Evolutionary conservation across 2,888 invertebrate species (phyloP).

Genomic region (Alitta virens): DNA sequence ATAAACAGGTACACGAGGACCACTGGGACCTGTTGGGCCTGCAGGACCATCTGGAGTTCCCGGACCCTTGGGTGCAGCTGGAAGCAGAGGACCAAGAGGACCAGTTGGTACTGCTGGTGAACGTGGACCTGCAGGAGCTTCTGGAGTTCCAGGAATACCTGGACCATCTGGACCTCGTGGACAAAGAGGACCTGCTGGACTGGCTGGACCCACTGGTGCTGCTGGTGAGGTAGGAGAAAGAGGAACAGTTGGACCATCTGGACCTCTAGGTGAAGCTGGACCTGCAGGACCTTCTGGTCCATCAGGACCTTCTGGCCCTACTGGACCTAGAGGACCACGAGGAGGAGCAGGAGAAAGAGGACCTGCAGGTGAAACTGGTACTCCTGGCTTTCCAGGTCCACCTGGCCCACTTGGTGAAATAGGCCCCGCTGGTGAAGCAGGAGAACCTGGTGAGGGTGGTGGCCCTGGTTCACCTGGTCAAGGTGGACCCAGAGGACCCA

Average conservation of each 20-base stretch:
- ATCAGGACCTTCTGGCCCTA: neutral
- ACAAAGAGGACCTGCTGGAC: constrained; percentile 29
- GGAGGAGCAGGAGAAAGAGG: constrained; percentile 15
- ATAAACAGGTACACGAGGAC: neutral
- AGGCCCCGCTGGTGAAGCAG: constrained; percentile 12
- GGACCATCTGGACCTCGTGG: constrained; percentile 16
- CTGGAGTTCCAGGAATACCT: constrained; percentile 3
- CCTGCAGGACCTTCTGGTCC: constrained; percentile 11
- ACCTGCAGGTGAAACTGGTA: neutral
- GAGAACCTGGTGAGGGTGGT: constrained; percentile 38
- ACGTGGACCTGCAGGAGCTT: constrained; percentile 6
- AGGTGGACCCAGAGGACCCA: neutral
- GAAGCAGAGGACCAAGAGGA: constrained; percentile 3
- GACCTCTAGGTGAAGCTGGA: constrained; percentile 18
- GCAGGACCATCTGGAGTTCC: constrained; percentile 64
- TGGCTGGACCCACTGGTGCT: neutral
- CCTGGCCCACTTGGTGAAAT: constrained; percentile 4
- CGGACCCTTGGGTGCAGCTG: constrained; percentile 9
- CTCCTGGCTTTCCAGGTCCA: constrained; percentile 1
- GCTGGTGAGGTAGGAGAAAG: constrained; percentile 14
- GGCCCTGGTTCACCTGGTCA: constrained; percentile 57
- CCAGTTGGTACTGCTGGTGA: neutral
- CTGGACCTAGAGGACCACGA: constrained; percentile 15
- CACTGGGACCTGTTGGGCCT: constrained; percentile 10
- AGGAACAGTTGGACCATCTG: constrained; percentile 16